Conservation (phyloP, 2,888 invertebrate species). For the Dioctria rufipes region DNA sequence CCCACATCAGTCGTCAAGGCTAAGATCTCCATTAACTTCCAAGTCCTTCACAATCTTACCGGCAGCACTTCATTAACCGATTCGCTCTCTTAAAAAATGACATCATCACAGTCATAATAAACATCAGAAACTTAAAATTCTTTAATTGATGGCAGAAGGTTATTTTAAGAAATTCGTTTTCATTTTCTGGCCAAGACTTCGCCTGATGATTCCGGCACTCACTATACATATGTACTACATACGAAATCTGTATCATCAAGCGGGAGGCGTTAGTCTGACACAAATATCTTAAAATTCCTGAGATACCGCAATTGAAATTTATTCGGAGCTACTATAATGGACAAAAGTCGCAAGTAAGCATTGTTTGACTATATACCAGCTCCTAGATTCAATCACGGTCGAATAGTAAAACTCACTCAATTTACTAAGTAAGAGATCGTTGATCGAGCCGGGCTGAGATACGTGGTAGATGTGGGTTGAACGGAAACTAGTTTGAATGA, state of each 20-base stretch:
- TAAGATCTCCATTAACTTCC: background rate
- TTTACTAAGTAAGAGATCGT: constrained; percentile 3
- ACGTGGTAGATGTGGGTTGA: background rate
- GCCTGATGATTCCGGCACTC: constrained; percentile 30
- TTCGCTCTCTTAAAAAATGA: constrained; percentile 14
- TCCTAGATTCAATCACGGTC: background rate
- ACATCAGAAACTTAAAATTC: constrained; percentile 12
- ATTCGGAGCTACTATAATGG: constrained; percentile 3
- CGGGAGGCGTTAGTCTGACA: no score
- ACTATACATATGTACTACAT: background rate
- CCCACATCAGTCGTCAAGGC: background rate
- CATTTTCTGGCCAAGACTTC: background rate
- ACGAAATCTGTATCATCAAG: no score
- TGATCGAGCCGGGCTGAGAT: constrained; percentile 2
- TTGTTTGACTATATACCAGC: background rate
- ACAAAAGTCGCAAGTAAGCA: background rate
- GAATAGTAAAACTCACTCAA: background rate
- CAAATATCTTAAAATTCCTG: background rate
- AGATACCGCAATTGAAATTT: constrained; percentile 20
- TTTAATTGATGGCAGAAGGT: constrained; percentile 26
- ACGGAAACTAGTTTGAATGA: background rate
- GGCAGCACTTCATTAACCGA: constrained; percentile 8
- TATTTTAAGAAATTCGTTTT: constrained; percentile 31
- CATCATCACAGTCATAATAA: constrained; percentile 33
- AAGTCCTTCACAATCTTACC: constrained; percentile 25